Evolutionary conservation across 1,140 invertebrate genomes (phyloP), one percentile per base, ranked within the genome.

Genomic region (Ceratina japonica): DNA sequence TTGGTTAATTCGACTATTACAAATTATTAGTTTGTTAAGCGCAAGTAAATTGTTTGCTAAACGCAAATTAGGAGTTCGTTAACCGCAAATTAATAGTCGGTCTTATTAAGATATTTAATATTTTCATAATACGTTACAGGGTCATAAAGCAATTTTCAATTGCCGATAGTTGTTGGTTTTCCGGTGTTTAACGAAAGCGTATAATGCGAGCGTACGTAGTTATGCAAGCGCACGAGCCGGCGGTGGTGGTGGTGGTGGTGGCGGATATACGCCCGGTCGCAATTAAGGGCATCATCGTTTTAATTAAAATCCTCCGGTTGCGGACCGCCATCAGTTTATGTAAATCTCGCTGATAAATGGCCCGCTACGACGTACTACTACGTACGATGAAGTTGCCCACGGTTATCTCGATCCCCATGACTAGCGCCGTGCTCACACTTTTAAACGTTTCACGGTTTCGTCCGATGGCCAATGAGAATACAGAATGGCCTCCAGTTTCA

Each of bases 211-310:
- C 44, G 20, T 31, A 31, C 10, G 59, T 22, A 64, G 61, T 83
- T 84, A 71, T 64, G 56, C 75, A 65, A 59, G 49, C 64, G 10
- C 61, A 61, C 65, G 75, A 54, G 63, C 37, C 65, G 44, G 59
- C 63, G 58, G 18, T 54, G 52, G 18, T 18, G 12, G 18, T 54
- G 52, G 18, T 18, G 12, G 52, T 54, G 52, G 31, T 24, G 51
- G 54, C 18, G 49, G 68, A 73, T 68, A 78, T 58, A 52, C 66
- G 27, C 24, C 52, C 44, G n/a, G 31, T 31, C 64, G 81, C 79
- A 83, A 84, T 83, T 83, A 84, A 83, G 79, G 76, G 82, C 82
- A 69, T 83, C 82, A 80, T 83, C 81, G 79, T 84, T 78, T 84
- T 84, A 84, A 84, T 84, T 84, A 83, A 80, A 84, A 84, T 51